Percentiles rank a stretch among this genome's conserved stretches.
These are phyloP conservation scores for Sminthurides aquaticus DNA, from an alignment of 2,888 invertebrate genomes.

Conservation along the genomic window DNA sequence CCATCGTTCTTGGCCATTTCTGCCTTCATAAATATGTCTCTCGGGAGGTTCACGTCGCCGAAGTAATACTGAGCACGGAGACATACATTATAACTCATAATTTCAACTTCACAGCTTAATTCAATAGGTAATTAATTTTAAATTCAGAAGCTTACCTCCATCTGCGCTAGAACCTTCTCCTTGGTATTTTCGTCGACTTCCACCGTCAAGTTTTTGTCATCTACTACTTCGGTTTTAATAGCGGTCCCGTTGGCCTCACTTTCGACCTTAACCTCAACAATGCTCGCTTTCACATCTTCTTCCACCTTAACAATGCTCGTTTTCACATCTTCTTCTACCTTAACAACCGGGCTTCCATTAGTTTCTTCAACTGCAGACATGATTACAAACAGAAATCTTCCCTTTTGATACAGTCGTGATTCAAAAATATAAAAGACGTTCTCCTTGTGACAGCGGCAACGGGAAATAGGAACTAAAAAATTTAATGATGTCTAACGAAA, in stretches of 20 bases:
- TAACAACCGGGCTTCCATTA: background rate
- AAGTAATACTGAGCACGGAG: slow-evolving; percentile 58
- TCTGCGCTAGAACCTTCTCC: background rate
- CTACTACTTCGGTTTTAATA: background rate
- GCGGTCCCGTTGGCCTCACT: background rate
- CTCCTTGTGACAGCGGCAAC: too few species aligned
- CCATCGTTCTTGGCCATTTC: slow-evolving; percentile 78
- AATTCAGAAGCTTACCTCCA: slow-evolving; percentile 12
- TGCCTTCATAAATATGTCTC: slow-evolving; percentile 87
- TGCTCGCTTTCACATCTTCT: too few species aligned
- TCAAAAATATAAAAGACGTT: too few species aligned
- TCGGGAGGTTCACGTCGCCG: slow-evolving; percentile 83
- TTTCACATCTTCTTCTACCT: background rate
- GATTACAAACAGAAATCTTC: too few species aligned
- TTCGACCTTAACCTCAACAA: background rate
- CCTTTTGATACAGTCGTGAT: too few species aligned
- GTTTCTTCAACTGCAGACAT: background rate
- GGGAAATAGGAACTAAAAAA: too few species aligned
- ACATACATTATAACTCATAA: background rate
- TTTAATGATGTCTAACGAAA: too few species aligned
- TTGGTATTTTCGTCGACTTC: slow-evolving; percentile 5
- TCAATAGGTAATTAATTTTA: background rate
- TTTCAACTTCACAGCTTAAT: background rate
- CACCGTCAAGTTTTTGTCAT: background rate
- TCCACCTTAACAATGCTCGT: too few species aligned